phyloP scores from a whole-genome alignment of 2,888 invertebrate species.

The Xanthorhoe spadicearia region DNA sequence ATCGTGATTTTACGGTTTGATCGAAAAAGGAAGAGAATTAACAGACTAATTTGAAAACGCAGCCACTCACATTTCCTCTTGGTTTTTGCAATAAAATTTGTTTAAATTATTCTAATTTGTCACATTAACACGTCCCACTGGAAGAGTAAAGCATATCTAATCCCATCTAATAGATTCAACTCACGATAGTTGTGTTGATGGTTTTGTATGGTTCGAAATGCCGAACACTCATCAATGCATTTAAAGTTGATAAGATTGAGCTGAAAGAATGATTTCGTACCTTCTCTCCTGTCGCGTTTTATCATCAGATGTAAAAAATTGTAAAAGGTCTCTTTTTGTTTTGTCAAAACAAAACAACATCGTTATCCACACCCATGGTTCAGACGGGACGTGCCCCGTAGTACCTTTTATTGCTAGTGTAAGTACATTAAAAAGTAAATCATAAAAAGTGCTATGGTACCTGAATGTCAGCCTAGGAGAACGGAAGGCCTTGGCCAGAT shows the following conservation, averaged over 20 bases:
- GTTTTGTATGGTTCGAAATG: no score
- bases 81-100: not conserved
- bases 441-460: not conserved
- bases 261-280: no score
- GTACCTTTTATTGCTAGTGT: not conserved
- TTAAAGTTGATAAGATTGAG: no score
- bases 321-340: no score
- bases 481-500: conserved; percentile 59
- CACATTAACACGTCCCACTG: no score
- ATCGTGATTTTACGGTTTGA: conserved; percentile 34
- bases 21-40: conserved; percentile 20
- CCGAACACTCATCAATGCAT: no score
- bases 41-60: conserved; percentile 18
- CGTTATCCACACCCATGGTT: not conserved
- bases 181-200: no score
- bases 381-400: not conserved
- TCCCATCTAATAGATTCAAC: no score
- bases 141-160: no score
- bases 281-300: no score
- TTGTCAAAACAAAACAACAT: not conserved
- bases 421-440: not conserved
- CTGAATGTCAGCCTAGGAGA: conserved; percentile 50
- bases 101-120: not conserved
- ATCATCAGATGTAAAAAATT: no score
- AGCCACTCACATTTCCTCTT: not conserved